phyloP scores from a whole-genome alignment of 30 jellyfish, hydroid and myxozoan genomes.

The Aurelia aurita complex sp. Pacific region DNA sequence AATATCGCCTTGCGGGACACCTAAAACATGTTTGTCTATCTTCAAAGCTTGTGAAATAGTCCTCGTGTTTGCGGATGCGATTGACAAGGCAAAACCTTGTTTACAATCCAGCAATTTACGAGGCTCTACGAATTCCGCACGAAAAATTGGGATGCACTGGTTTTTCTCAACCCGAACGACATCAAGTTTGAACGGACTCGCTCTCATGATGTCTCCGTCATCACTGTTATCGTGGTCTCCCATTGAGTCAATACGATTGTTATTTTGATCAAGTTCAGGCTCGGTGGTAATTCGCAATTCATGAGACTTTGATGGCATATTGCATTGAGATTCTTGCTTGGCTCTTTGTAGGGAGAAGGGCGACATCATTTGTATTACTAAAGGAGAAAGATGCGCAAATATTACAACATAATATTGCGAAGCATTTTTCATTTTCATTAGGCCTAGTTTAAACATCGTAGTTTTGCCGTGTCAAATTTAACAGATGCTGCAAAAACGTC shows the following conservation, averaged over 20 bases:
- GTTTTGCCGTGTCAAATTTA: no score
- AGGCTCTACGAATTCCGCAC: conserved; percentile 32
- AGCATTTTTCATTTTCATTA: no score
- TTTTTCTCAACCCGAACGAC: conserved; percentile 51
- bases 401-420: no score
- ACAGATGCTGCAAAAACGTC: neutral
- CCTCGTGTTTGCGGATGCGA: neutral
- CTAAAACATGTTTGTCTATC: no score
- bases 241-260: neutral
- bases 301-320: neutral
- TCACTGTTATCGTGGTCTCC: neutral
- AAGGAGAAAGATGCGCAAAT: neutral
- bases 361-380: conserved; percentile 34
- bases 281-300: neutral
- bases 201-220: neutral
- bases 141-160: conserved; percentile 42
- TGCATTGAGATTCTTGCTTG: conserved; percentile 11
- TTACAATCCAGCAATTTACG: neutral
- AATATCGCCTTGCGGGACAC: no score
- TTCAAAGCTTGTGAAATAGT: neutral
- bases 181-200: conserved; percentile 37
- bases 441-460: no score
- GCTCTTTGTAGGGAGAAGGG: conserved; percentile 41
- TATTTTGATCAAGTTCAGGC: conserved; percentile 1
- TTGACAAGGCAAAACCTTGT: conserved; percentile 1